Conservation (phyloP, 2,797 vertebrate species). For the Denticeps clupeoides region DNA sequence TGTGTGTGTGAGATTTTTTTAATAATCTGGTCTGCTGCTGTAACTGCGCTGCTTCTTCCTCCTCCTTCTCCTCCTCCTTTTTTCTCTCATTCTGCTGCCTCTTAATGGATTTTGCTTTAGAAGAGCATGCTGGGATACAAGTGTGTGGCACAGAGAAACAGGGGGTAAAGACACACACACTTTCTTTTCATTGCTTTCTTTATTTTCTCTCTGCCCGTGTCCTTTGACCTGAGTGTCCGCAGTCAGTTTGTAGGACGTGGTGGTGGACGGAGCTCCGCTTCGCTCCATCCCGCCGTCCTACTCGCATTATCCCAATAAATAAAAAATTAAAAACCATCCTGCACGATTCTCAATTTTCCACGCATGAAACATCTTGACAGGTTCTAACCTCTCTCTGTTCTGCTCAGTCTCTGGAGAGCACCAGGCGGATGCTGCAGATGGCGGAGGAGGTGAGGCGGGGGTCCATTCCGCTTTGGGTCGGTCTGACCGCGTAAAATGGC, state of each 20-base stretch:
- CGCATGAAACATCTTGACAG: too few species aligned
- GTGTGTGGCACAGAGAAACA: constrained; percentile 7
- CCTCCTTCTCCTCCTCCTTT: background rate
- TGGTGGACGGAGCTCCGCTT: too few species aligned
- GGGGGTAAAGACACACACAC: background rate
- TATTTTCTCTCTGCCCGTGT: background rate
- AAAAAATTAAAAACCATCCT: too few species aligned
- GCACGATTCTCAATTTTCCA: too few species aligned
- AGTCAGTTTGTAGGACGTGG: too few species aligned
- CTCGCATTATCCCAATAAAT: too few species aligned
- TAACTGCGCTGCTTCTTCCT: background rate
- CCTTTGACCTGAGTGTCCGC: background rate
- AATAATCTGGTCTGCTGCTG: background rate
- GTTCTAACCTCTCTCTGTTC: background rate
- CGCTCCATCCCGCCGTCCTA: constrained; percentile 4
- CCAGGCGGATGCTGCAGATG: constrained; percentile 84
- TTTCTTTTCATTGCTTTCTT: background rate
- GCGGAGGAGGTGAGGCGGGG: constrained; percentile 86
- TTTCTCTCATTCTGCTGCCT: constrained; percentile 12
- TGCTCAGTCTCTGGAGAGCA: constrained; percentile 89
- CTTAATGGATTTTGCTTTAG: constrained; percentile 22
- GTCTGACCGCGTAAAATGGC: too few species aligned
- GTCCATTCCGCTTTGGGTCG: too few species aligned
- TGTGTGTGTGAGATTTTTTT: background rate
- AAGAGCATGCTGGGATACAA: constrained; percentile 21